phyloP scores from a whole-genome alignment of 2,888 invertebrate species.

The Rhynchonema sp. region DNA sequence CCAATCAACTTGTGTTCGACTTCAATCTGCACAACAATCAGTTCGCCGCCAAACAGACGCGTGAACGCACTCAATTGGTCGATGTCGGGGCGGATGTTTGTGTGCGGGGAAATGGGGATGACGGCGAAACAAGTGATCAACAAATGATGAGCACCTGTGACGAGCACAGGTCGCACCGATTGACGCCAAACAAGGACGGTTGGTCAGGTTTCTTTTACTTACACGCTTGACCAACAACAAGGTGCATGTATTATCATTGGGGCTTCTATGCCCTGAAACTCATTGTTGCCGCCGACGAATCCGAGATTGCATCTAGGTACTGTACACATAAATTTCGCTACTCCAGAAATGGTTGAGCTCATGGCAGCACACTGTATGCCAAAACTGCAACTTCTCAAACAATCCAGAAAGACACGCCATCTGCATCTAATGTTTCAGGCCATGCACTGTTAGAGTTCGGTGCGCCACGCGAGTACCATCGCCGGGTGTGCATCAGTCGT shows the following conservation, averaged over 20 bases:
- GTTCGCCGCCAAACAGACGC: neutral
- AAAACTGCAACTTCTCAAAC: neutral
- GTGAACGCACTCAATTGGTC: neutral
- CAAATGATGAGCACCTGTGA: neutral
- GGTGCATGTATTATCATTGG: no score
- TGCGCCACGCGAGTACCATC: neutral
- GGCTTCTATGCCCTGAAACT: no score
- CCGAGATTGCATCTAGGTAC: no score
- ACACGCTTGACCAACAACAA: no score
- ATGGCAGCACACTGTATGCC: no score
- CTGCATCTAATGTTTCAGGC: no score
- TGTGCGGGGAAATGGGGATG: neutral
- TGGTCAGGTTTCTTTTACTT: no score
- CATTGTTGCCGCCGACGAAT: no score
- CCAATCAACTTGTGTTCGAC: conserved; percentile 19
- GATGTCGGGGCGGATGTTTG: neutral
- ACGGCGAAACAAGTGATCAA: neutral
- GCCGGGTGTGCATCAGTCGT: neutral
- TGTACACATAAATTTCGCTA: no score
- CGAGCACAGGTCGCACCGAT: no score
- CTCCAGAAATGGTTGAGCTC: no score
- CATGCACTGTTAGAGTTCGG: neutral
- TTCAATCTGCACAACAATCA: neutral
- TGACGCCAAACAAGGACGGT: no score
- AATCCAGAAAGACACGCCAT: neutral